These are phyloP conservation scores for Rhaphigaster nebulosa DNA, from an alignment of 2,888 invertebrate species.

Conservation along the genomic window DNA sequence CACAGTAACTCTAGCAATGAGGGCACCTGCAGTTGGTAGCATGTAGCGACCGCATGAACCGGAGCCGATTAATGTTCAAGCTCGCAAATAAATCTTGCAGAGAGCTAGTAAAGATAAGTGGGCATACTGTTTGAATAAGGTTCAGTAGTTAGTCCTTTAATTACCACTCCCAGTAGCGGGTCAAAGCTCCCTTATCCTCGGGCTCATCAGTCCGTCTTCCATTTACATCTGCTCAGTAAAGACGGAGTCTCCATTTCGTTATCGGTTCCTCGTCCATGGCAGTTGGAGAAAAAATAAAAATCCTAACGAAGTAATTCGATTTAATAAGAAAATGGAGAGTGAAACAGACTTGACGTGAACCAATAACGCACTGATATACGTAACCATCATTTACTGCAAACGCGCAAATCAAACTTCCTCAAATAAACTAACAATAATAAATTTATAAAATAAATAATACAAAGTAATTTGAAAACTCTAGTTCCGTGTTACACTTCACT, in stretches of 20 bases:
- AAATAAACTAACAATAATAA: background rate
- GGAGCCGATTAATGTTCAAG: background rate
- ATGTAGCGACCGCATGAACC: background rate
- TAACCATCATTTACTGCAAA: background rate
- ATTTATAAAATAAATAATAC: background rate
- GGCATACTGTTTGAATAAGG: slow-evolving; percentile 4
- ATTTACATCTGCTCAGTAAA: background rate
- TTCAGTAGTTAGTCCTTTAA: slow-evolving; percentile 10
- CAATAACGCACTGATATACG: background rate
- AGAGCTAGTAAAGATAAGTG: slow-evolving; percentile 19
- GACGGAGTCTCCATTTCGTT: background rate
- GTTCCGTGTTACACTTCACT: background rate
- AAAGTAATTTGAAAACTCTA: background rate
- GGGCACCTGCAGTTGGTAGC: background rate
- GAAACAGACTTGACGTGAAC: background rate
- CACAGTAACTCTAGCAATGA: background rate
- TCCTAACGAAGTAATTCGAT: background rate
- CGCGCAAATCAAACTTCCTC: background rate
- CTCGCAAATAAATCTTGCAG: background rate
- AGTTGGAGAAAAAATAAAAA: background rate
- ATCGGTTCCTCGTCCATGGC: background rate
- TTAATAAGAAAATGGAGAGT: background rate
- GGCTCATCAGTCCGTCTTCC: background rate
- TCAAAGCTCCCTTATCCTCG: background rate
- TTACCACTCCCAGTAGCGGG: background rate